Percentiles rank a stretch among this genome's conserved stretches.
Conservation (phyloP, 2,113 vertebrate species). For the Setophaga kirtlandii region DNA sequence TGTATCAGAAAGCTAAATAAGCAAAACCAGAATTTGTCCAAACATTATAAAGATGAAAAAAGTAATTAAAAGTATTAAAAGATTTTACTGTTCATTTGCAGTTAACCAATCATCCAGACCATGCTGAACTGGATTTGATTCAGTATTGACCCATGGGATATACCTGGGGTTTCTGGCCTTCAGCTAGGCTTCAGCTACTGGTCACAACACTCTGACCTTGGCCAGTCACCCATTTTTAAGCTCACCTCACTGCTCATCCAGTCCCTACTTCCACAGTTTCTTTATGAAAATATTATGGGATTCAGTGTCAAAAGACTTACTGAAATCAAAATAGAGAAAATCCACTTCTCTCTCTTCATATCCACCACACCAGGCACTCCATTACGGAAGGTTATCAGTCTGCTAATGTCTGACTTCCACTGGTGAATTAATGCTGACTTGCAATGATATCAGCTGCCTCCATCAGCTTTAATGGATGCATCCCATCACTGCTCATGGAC, state of each 20-base stretch:
- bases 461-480: not conserved
- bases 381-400: not conserved
- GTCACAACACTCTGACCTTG: not conserved
- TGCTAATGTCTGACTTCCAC: not conserved
- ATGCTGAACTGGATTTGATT: not conserved
- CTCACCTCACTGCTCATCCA: not conserved
- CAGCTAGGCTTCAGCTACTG: not conserved
- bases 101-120: not conserved
- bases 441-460: not conserved
- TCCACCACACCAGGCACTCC: not conserved
- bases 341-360: not conserved
- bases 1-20: constrained; percentile 41
- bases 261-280: not conserved
- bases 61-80: not conserved
- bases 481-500: not conserved
- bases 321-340: not conserved
- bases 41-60: not conserved
- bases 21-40: not conserved
- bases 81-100: not conserved
- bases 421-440: not conserved
- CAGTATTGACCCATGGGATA: not conserved
- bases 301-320: not conserved
- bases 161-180: not conserved
- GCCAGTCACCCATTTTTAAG: not conserved
- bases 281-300: not conserved